Evolutionary conservation across 2,888 invertebrate species (phyloP), one percentile per base, ranked within the genome.

Genomic region (Agonopterix arenella): DNA sequence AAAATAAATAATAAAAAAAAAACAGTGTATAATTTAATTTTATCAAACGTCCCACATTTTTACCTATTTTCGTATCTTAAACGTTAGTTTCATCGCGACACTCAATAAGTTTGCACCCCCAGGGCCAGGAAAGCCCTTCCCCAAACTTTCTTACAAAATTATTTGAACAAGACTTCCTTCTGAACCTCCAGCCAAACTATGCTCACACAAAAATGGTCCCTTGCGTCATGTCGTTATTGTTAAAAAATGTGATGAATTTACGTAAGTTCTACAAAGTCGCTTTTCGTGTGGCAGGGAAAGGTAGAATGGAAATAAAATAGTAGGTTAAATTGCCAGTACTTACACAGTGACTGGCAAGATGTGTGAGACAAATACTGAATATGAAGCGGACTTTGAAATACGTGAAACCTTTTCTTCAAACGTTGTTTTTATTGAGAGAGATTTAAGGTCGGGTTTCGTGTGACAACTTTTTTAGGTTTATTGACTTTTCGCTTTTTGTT

Each of bases 131-230:
- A 75, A 80, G 73, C 77, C 82, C 78, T 79, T 74, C 71, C 69
- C 70, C 70, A 74, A 48, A 84, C 80, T 75, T 84, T 80, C 77
- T 79, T 79, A 77, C 78, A 59, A 83, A 82, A 84, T 85, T 84
- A 83, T 85, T 84, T 80, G 79, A 80, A 80, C 80, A 78, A 76
- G 76, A 53, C 64, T 61, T 57, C 64, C 61, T 55, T 54, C 54
- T 48, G 56, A 61, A 57, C 57, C 51, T 48, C 51, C 46, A 43
- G 48, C 7, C 40, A 40, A 50, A 55, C 46, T 58, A 62, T 59
- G 53, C 57, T 56, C 66, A 73, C 57, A 60, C 70, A 60, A 78
- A 76, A 71, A 64, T 68, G 56, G 59, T 51, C 77, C 66, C 67
- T 74, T 59, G 62, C 47, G 68, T 46, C 45, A 44, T 11, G 45